Evolutionary conservation across 2,797 vertebrate species (phyloP).

Genomic region (Orestias chungarensis): DNA sequence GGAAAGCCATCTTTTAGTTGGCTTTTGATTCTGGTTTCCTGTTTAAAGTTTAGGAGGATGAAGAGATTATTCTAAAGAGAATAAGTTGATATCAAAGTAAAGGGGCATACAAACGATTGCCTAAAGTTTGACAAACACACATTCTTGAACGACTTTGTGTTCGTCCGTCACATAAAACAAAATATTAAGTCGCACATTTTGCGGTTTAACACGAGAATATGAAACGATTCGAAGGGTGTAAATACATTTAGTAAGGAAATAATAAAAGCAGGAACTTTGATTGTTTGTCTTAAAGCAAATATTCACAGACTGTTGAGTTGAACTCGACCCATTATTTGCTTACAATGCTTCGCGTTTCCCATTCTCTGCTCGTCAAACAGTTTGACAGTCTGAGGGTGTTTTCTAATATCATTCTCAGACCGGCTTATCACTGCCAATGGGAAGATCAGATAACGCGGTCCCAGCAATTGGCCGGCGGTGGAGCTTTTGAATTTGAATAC

Average conservation of each 20-base stretch:
- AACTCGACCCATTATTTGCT: neutral
- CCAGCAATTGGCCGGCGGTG: conserved; percentile 34
- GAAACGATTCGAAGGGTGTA: neutral
- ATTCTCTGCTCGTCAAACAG: conserved; percentile 23
- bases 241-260: neutral
- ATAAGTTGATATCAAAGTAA: neutral
- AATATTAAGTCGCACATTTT: neutral
- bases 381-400: conserved; percentile 49
- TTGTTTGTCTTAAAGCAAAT: neutral
- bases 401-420: conserved; percentile 49
- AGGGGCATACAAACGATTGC: neutral
- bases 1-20: too few species aligned
- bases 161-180: neutral
- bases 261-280: neutral
- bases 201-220: neutral
- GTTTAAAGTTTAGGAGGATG: too few species aligned
- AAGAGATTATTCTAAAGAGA: too few species aligned
- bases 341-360: conserved; percentile 5
- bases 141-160: neutral
- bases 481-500: conserved; percentile 45
- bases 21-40: too few species aligned
- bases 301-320: neutral
- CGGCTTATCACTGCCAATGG: conserved; percentile 40
- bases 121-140: neutral
- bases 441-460: conserved; percentile 48